Percentiles rank a stretch among this genome's conserved stretches.
phyloP scores from a whole-genome alignment of 2,888 invertebrate species.

The Allophyes oxyacanthae region DNA sequence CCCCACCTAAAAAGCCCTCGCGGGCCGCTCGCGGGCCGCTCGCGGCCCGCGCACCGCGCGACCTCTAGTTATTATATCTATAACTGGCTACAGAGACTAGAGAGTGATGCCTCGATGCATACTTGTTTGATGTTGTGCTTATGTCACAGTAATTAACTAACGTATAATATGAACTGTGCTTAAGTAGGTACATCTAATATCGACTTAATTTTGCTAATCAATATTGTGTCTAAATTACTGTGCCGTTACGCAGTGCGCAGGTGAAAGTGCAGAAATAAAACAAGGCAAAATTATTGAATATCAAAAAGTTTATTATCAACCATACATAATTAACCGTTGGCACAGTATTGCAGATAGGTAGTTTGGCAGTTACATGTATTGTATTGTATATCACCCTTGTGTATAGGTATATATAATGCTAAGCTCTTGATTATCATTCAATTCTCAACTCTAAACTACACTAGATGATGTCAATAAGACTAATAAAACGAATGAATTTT shows the following conservation, averaged over 20 bases:
- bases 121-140: no score
- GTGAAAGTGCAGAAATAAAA: conserved; percentile 61
- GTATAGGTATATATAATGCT: conserved; percentile 57
- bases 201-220: not conserved
- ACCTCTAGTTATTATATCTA: no score
- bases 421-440: conserved; percentile 62
- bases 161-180: no score
- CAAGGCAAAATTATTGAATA: conserved; percentile 67
- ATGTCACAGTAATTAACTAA: no score
- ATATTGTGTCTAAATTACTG: conserved; percentile 2
- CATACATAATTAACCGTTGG: conserved; percentile 80
- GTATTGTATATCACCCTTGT: conserved; percentile 51
- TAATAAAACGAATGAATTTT: conserved; percentile 25
- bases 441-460: conserved; percentile 35
- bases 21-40: no score
- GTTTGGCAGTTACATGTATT: conserved; percentile 62
- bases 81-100: no score
- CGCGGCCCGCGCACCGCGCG: no score
- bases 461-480: conserved; percentile 47
- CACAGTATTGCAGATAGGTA: conserved; percentile 77
- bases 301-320: conserved; percentile 85
- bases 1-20: no score
- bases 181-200: conserved; percentile 20
- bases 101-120: no score
- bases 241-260: conserved; percentile 23